phyloP scores from a whole-genome alignment of 2,113 vertebrate species.

The Chaetops frenatus region DNA sequence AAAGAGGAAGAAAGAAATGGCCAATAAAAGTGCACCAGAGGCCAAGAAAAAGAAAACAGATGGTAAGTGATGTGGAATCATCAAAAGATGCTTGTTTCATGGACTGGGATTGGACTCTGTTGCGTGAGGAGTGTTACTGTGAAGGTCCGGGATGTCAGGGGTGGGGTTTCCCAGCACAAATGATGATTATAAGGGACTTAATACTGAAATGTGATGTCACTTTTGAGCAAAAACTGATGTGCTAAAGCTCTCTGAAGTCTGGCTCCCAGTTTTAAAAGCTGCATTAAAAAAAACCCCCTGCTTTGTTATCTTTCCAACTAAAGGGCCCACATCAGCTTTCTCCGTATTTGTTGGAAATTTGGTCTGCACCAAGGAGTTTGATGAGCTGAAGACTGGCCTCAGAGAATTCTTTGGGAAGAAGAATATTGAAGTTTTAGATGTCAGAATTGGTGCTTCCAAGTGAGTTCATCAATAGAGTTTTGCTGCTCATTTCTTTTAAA shows the following conservation, averaged over 20 bases:
- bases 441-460: conserved; percentile 85
- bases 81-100: no score
- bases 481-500: background rate
- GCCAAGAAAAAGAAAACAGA: conserved; percentile 75
- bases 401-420: conserved; percentile 88
- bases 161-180: background rate
- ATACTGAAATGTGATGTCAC: conserved; percentile 80
- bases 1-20: conserved; percentile 78
- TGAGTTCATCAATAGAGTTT: conserved; percentile 53
- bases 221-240: conserved; percentile 69
- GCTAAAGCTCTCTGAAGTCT: background rate
- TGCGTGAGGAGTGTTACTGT: background rate
- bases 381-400: conserved; percentile 82
- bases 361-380: conserved; percentile 77
- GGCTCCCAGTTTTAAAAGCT: background rate
- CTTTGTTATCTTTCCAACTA: background rate
- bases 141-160: background rate
- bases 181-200: conserved; percentile 84
- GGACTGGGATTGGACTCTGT: background rate
- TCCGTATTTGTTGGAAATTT: conserved; percentile 88
- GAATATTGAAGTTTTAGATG: conserved; percentile 76
- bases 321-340: conserved; percentile 65
- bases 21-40: conserved; percentile 70
- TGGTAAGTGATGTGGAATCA: background rate
- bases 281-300: rapidly evolving